These are phyloP conservation scores for Morinoia aosen DNA, from an alignment of 2,888 invertebrate species.

Conservation along the genomic window DNA sequence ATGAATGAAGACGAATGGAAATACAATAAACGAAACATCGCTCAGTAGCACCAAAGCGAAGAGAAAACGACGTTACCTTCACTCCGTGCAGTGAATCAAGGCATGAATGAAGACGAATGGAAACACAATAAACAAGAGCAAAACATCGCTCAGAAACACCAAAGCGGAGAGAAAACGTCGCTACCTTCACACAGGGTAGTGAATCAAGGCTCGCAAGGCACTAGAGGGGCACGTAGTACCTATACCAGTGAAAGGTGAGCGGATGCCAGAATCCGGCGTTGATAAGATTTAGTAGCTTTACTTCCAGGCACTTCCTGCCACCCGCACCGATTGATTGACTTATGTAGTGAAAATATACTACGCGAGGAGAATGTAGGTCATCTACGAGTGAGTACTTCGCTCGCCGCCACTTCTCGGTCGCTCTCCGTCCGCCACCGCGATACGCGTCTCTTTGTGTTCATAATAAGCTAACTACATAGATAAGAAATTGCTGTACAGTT, in stretches of 20 bases:
- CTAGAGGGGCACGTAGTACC: not conserved
- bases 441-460: too few species aligned
- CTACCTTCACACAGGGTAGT: not conserved
- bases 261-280: slow-evolving; percentile 28
- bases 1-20: too few species aligned
- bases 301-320: not conserved
- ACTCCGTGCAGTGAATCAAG: too few species aligned
- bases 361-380: not conserved
- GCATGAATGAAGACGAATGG: too few species aligned
- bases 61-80: not conserved
- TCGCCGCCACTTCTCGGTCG: too few species aligned
- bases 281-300: slow-evolving; percentile 24
- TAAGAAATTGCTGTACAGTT: too few species aligned
- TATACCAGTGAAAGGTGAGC: slow-evolving; percentile 20
- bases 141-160: not conserved
- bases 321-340: not conserved
- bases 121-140: too few species aligned
- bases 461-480: too few species aligned
- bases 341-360: not conserved
- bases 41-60: not conserved
- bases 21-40: too few species aligned
- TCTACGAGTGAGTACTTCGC: not conserved
- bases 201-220: not conserved
- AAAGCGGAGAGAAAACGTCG: not conserved
- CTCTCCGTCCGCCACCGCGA: too few species aligned